Evolutionary conservation across 2,888 invertebrate genomes (phyloP).

Genomic region (Archips crataeganus): DNA sequence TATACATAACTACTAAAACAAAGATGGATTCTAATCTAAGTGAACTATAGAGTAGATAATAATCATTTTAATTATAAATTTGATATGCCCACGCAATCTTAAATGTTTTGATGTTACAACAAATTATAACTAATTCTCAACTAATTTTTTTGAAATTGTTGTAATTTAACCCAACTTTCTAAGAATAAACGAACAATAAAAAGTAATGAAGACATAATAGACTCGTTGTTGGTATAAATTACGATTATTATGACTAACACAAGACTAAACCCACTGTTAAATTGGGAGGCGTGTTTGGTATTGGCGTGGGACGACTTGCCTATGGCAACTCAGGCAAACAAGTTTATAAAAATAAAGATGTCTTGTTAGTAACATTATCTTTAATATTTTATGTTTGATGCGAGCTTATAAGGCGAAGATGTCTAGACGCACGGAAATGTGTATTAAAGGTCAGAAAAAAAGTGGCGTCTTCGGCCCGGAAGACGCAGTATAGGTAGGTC

Average conservation of each 20-base stretch:
- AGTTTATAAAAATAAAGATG: conserved; percentile 19
- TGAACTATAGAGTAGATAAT: not conserved
- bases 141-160: conserved; percentile 28
- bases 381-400: conserved; percentile 7
- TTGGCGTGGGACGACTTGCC: conserved; percentile 24
- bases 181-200: conserved; percentile 40
- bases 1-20: too few relatives aligned
- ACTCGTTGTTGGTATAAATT: conserved; percentile 54
- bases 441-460: not conserved
- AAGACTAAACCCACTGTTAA: conserved; percentile 44
- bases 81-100: conserved; percentile 1
- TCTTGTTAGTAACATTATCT: conserved; percentile 12
- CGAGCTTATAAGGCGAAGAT: not conserved
- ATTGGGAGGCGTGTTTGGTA: conserved; percentile 25
- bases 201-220: conserved; percentile 49
- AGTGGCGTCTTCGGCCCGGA: not conserved
- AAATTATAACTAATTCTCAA: conserved; percentile 16
- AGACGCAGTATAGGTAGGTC: too few relatives aligned
- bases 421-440: not conserved
- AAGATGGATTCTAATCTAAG: not conserved
- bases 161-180: conserved; percentile 21
- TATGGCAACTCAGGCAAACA: conserved; percentile 6
- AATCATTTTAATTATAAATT: conserved; percentile 23
- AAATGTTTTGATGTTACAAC: conserved; percentile 1
- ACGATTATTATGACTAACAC: conserved; percentile 49